Evolutionary conservation across 2,797 vertebrate genomes (phyloP), one percentile per base, ranked within the genome.

Genomic region (Falco columbarius): DNA sequence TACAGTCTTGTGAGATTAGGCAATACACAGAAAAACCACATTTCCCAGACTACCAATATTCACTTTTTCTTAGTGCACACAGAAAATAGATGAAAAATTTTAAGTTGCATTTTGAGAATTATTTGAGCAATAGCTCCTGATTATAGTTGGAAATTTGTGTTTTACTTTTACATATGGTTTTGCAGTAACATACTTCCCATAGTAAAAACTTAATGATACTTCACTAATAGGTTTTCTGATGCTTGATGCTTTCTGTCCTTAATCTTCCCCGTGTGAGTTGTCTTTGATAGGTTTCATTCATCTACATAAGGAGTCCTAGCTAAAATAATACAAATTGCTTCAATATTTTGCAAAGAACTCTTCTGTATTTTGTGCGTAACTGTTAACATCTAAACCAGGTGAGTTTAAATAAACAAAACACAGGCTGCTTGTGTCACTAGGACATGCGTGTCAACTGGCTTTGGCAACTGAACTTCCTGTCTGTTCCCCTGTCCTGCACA

Each of bases 381-480:
- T 71, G 40, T 84, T 81, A 44, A 38, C 11, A 19, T n/a, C 19
- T 24, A 73, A 70, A 27, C n/a, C 36, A 72, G 32, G 20, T 44
- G 26, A n/a, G 30, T 54, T 87, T 90, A 81, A 75, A 46, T 56
- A 77, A 81, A 72, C 20, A 89, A 76, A 79, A 13, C 21, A 58
- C 36, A 54, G 36, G 11, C 14, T 82, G 1, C 51, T 63, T 71
- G 27, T 86, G 44, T 72, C 38, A 58, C 49, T 29, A 58, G 72
- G 56, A 72, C 19, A 7, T 10, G 36, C 1, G 0, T 0, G 1
- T 65, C 61, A 91, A 20, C 26, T 55, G 46, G 18, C 42, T 82
- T 56, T 76, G 36, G 5, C 46, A 87, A 27, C 10, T 66, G 56
- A 74, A 71, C 42, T 58, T 15, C 32, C 4, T 76, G 29, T 76